Evolutionary conservation across 1,140 invertebrate genomes (phyloP).

Genomic region (Orchesella cincta): DNA sequence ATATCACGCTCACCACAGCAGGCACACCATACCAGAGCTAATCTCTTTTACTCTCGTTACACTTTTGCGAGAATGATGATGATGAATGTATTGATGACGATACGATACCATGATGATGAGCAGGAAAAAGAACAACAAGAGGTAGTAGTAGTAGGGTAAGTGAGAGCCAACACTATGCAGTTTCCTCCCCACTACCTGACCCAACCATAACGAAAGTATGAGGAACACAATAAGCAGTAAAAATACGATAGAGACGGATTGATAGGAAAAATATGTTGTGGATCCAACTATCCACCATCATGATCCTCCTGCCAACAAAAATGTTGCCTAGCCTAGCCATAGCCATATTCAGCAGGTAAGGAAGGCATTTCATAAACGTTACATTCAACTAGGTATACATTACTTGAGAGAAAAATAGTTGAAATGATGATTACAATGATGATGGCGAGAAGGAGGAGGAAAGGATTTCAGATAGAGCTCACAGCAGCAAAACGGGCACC

Average conservation of each 20-base stretch:
- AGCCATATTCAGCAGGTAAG: too few relatives aligned
- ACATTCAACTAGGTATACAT: too few relatives aligned
- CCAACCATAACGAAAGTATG: slow-evolving; percentile 18
- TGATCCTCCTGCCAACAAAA: too few relatives aligned
- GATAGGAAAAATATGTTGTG: too few relatives aligned
- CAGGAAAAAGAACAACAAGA: background rate
- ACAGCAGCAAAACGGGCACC: background rate
- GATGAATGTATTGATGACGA: background rate
- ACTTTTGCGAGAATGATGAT: background rate
- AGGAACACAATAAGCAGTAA: too few relatives aligned
- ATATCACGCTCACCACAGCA: too few relatives aligned
- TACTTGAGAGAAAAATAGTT: background rate
- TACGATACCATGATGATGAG: background rate
- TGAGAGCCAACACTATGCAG: background rate
- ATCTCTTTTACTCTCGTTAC: too few relatives aligned
- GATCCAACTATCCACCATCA: too few relatives aligned
- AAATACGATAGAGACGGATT: too few relatives aligned
- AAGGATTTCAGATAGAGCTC: slow-evolving; percentile 1
- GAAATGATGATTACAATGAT: background rate
- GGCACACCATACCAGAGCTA: too few relatives aligned
- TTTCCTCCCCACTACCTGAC: slow-evolving; percentile 18
- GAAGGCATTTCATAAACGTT: too few relatives aligned
- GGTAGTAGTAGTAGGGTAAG: background rate
- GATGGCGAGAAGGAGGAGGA: background rate
- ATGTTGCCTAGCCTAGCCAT: too few relatives aligned